Evolutionary conservation across 2,113 vertebrate species (phyloP), one percentile per base, ranked within the genome.

Genomic region (Dicrurus megarhynchus): DNA sequence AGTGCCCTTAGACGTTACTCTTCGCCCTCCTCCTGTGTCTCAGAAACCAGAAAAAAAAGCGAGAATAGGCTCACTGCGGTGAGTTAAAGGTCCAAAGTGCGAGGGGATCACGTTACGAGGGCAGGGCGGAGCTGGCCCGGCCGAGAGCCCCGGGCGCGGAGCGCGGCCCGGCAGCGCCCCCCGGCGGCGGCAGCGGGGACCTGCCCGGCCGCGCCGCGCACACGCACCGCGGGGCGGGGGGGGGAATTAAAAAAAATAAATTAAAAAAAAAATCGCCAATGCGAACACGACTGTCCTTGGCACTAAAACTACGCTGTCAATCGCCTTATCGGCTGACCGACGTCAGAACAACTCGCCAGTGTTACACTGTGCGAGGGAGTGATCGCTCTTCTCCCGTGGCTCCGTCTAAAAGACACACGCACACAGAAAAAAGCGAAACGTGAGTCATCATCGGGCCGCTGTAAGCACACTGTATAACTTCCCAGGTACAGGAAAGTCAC

Each of bases 131-230:
- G 24, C 65, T 10, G 28, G 16, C 84, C 5, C 21, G 47, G 44
- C 18, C 30, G 7, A 32, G 4, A 24, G 41, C 39, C 11, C 17
- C 16, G 5, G 30, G 41, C 27, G 26, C 26, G 10, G 24, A 76
- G 22, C 80, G 75, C 92, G 64, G 94, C 87, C 32, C 97, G 56
- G 94, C 93, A 97, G 93, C 94, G 98, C 97, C 98, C 88, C 96
- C 97, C 92, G 74, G 53, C 95, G 97, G 82, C 94, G 56, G 59
- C 47, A 91, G 55, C 28, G 59, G 69, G 83, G 95, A 30, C 32
- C 82, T 33, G 63, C 37, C 39, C 57, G 61, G 64, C 83, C 37
- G 32, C 63, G 28, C 56, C 28, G 49, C 26, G n/a, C 16, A 28
- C 41, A 55, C 42, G 16, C 47, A 42, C 28, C 19, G 13, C 42